Base-by-base conservation (phyloP, 1,140 invertebrate species). In the Heterodera schachtii region DNA sequence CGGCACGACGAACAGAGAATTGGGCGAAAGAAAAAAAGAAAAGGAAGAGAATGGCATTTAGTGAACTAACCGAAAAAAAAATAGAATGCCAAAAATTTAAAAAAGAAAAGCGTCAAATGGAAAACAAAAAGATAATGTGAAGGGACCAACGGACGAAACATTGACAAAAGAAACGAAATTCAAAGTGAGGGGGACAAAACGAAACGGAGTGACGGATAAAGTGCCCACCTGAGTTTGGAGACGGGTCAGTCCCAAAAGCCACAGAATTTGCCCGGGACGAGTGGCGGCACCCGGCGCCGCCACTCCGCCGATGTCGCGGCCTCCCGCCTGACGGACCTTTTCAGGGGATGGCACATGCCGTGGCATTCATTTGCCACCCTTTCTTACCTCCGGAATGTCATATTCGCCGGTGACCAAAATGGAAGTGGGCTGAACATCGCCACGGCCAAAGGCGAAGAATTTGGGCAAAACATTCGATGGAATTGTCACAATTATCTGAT, bases 191-290 rank as follows among this genome's bases (percentile, higher is more conserved):
- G 11, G 46, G 44, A 71, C n/a, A 43, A 21, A 70, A 21, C 8
- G 31, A 71, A 31, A 66, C 7, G 41, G n/a, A 43, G 41, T 6
- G 8, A 69, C n/a, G 19, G 47, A 75, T 44, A 71, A 41, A 90
- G 93, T 93, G 93, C 96, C n/a, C 43, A 99, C 97, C 96, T 99
- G 97, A 92, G 97, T 98, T 93, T 98, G 96, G 89, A 99, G 94
- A 87, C 97, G 93, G 87, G 96, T 98, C 78, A 99, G 93, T 87
- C 97, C 97, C 86, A 97, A 93, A 90, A 99, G 96, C 97, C 97
- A 99, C 79, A 99, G 93, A 91, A 99, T 98, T 93, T 99, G 97
- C 87, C 97, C 97, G 87, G 95, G 94, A 86, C 95, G 93, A 92
- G 95, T 95, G 43, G 89, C 90, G 91, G 89, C 87, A 91, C 96